Base-by-base conservation (phyloP, 2,888 invertebrate genomes). In the Calephelis perditalis region DNA sequence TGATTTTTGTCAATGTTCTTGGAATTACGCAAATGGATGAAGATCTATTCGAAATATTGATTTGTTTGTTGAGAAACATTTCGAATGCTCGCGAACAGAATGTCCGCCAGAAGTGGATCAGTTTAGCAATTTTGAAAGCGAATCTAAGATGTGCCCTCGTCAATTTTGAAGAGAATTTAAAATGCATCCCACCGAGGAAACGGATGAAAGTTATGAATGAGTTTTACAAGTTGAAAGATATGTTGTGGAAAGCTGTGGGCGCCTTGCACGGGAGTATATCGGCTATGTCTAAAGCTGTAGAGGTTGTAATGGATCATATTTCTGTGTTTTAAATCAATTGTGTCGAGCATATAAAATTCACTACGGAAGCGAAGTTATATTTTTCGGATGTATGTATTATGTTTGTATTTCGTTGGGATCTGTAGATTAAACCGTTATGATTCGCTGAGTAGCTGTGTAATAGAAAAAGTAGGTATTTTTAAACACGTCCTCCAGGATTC, bases 201-300 rank as follows among this genome's bases (percentile, higher is more conserved):
- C 76, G 73, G 43, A 64, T 63, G n/a, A 70, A 57, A 36, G 68
- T 82, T 43, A 67, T 79, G 60, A 66, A 68, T 11, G 77, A 83
- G 65, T 85, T 78, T 63, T 65, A 72, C 7, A 74, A 67, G 63
- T 65, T 86, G 40, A 86, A 85, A 63, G 80, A 82, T 64, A 68
- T 73, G 36, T 62, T 86, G 63, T 86, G 86, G 86, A 81, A 77
- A 60, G 76, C 80, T 2, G 73, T 86, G 1, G 85, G 84, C 0
- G 83, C 84, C 0, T 52, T 84, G 46, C 85, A 86, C 59, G 87
- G 85, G 37, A 77, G 74, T 68, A 71, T 84, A 63, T 65, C 72
- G 0, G 71, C 77, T 57, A 60, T 68, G 45, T 59, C 68, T 10
- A 61, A 61, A 2, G 63, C 61, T 5, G 45, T 67, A 62, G 67